These are phyloP conservation scores for Agapetus fuscipes DNA, from an alignment of 2,888 invertebrate genomes.

Conservation along the genomic window DNA sequence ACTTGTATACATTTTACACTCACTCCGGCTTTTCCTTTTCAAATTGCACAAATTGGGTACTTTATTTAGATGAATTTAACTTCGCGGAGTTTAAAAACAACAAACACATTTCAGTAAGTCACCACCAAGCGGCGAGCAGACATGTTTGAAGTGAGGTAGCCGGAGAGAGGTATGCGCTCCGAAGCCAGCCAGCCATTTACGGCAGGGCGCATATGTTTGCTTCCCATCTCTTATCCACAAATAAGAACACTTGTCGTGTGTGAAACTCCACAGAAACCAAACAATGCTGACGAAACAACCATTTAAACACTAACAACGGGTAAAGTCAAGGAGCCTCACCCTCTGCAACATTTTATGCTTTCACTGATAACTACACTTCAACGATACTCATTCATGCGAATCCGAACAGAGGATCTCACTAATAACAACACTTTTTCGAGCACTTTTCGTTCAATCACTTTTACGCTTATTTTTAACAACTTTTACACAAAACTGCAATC, in stretches of 20 bases:
- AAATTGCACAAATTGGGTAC: too few species aligned
- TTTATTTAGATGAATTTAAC: too few species aligned
- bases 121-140: slow-evolving; percentile 13
- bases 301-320: slow-evolving; percentile 8
- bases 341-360: slow-evolving; percentile 18
- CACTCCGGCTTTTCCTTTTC: too few species aligned
- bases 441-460: too few species aligned
- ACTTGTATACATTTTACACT: too few species aligned
- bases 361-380: slow-evolving; percentile 17
- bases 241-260: too few species aligned
- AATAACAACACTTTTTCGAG: slow-evolving; percentile 10
- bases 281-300: too few species aligned
- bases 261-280: too few species aligned
- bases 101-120: slow-evolving; percentile 18
- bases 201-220: slow-evolving; percentile 18
- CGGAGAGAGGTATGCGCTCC: slow-evolving; percentile 6
- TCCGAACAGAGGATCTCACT: slow-evolving; percentile 11
- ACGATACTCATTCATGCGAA: slow-evolving; percentile 14
- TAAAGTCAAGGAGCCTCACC: slow-evolving; percentile 16
- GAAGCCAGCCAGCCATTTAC: slow-evolving; percentile 14
- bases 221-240: slow-evolving; percentile 5
- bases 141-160: slow-evolving; percentile 18
- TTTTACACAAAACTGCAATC: slow-evolving; percentile 8
- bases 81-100: too few species aligned
- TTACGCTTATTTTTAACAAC: too few species aligned